phyloP scores from a whole-genome alignment of 2,888 invertebrate genomes.

The Augochlorella aurata region DNA sequence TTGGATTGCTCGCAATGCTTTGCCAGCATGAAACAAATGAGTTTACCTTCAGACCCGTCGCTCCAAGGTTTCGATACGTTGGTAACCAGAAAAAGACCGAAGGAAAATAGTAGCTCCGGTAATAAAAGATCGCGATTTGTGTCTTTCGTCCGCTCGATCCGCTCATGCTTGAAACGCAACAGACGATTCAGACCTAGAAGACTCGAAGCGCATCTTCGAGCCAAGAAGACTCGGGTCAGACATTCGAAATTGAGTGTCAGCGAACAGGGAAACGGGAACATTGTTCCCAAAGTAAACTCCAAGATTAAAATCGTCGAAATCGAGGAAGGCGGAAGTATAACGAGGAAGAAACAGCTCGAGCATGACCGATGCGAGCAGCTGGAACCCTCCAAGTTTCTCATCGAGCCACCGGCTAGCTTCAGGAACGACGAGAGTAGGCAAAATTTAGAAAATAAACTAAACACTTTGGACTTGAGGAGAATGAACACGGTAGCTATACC shows the following conservation, averaged over 20 bases:
- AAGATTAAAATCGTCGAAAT: constrained; percentile 11
- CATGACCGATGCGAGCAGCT: constrained; percentile 72
- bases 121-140: constrained; percentile 59
- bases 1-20: constrained; percentile 55
- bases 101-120: constrained; percentile 41
- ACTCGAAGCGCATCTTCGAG: constrained; percentile 57
- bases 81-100: constrained; percentile 70
- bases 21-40: neutral
- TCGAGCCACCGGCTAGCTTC: constrained; percentile 74
- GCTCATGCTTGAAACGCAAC: constrained; percentile 61
- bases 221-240: neutral
- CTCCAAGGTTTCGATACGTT: constrained; percentile 72
- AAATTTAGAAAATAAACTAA: constrained; percentile 72
- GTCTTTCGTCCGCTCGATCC: constrained; percentile 64
- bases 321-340: constrained; percentile 41
- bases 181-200: constrained; percentile 43
- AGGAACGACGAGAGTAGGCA: constrained; percentile 66
- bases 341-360: constrained; percentile 52
- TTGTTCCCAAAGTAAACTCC: neutral
- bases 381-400: constrained; percentile 73
- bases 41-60: neutral
- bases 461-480: constrained; percentile 74
- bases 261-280: neutral
- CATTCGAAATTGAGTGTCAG: constrained; percentile 3
- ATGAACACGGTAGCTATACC: constrained; percentile 78